Conservation (phyloP, 2,113 vertebrate genomes). For the Psittacus erithacus region DNA sequence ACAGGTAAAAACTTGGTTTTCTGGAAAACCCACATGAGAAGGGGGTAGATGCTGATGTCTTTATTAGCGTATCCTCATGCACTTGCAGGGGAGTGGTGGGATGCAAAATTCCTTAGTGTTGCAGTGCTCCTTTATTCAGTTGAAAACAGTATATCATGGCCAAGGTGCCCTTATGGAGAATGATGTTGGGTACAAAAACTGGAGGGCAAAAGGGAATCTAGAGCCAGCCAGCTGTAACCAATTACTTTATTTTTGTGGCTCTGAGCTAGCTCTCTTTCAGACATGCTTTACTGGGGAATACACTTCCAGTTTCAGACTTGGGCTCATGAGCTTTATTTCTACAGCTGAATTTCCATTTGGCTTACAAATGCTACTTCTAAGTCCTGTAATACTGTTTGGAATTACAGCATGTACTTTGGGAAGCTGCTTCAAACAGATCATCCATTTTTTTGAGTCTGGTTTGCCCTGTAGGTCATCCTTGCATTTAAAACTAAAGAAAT, state of each 20-base stretch:
- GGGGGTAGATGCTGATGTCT: background rate
- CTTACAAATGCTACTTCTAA: background rate
- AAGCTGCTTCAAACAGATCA: constrained; percentile 5
- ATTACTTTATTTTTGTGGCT: background rate
- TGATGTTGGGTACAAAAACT: background rate
- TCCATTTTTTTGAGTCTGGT: background rate
- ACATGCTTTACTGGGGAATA: background rate
- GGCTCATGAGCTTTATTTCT: background rate
- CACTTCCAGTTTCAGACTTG: constrained; percentile 1
- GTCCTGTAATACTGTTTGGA: background rate
- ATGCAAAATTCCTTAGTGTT: background rate
- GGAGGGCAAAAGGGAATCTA: background rate
- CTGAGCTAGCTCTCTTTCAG: background rate
- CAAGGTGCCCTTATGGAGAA: background rate
- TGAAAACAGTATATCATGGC: background rate
- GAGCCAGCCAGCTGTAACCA: background rate
- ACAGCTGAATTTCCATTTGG: constrained; percentile 28
- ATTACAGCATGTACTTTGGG: background rate
- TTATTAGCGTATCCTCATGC: background rate
- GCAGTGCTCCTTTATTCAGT: background rate
- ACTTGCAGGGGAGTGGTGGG: background rate
- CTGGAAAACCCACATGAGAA: background rate
- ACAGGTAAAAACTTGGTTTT: background rate
- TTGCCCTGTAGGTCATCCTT: background rate
- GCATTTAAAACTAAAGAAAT: background rate